Base-by-base conservation (phyloP, 2,888 invertebrate species). In the Aphrophora alni region DNA sequence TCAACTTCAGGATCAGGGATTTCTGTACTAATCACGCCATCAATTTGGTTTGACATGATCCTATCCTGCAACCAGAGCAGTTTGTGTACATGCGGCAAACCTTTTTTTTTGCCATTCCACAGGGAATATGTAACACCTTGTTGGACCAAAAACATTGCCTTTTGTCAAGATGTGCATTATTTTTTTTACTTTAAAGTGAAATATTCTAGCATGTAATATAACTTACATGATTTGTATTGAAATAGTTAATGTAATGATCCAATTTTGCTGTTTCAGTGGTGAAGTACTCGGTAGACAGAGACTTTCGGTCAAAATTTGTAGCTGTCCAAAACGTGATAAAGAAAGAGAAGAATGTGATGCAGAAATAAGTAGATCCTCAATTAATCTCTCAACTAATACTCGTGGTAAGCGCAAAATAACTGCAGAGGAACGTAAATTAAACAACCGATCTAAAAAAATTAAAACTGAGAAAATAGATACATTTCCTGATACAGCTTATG, bases 251-350 rank as follows among this genome's bases (percentile, higher is more conserved):
- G 5, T 33, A 8, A 33, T 8, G n/a, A 33, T 33, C 8, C 8
- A 33, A 5, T 33, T 44, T 44, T 14, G 10, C 10, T 17, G 12
- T 77, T 86, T 8, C 87, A 92, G 92, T 0, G 91, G 91, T 12
- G 85, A 86, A 0, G 90, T 94, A 10, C 87, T 91, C 38, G 95
- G 95, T 0, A 89, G 95, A 0, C 90, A 91, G 83, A 89, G 90
- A 12, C 88, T 95, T 0, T 91, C 92, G n/a, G 92, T 94, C 0
- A 89, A 94, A 70, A 92, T 94, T 21, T 95, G 95, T 86, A 93
- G 94, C 0, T 95, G 95, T 85, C 95, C 95, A 0, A 92, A 93
- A 8, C 89, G 95, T 0, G 95, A 95, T 86, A 90, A 93, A 84
- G 89, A 88, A 33, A 92, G 92, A 75, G 93, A 93, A 74, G 93